A percentile compares a stretch with the other conserved stretches of the same genome.
Conservation (phyloP, 2,888 invertebrate species). For the Drosophila borborema region DNA sequence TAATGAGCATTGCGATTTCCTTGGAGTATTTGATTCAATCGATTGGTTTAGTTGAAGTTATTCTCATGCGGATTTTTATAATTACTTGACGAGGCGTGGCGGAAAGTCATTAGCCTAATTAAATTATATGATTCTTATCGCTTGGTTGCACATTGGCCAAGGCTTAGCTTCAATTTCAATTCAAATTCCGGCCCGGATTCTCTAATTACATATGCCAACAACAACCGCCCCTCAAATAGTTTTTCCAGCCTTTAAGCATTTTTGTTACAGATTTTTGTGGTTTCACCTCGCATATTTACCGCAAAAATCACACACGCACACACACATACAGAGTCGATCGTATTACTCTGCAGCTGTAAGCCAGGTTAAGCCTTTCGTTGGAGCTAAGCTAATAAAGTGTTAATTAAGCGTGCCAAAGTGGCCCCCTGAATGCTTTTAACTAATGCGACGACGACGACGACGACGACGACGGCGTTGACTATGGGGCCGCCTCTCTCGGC, state of each 20-base stretch:
- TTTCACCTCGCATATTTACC: slow-evolving; percentile 63
- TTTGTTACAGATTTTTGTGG: slow-evolving; percentile 69
- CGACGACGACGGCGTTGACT: neutral
- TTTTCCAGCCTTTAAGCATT: slow-evolving; percentile 75
- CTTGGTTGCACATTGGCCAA: slow-evolving; percentile 43
- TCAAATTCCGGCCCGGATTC: slow-evolving; percentile 37
- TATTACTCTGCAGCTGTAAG: slow-evolving; percentile 44
- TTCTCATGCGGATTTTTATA: slow-evolving; percentile 5
- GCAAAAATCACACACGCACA: slow-evolving; percentile 52
- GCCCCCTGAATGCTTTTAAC: slow-evolving; percentile 63
- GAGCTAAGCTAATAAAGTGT: slow-evolving; percentile 74
- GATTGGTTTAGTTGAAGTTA: neutral
- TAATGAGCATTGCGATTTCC: neutral
- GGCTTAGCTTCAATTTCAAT: slow-evolving; percentile 35
- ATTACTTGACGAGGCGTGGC: slow-evolving; percentile 34
- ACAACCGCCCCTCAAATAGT: slow-evolving; percentile 49
- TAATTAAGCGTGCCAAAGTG: slow-evolving; percentile 72
- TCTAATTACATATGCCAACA: slow-evolving; percentile 49
- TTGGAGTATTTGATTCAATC: neutral
- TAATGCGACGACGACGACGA: slow-evolving; percentile 43
- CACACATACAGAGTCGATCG: slow-evolving; percentile 28
- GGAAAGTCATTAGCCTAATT: slow-evolving; percentile 62
- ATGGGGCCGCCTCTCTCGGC: slow-evolving; percentile 17
- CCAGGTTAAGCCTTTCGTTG: slow-evolving; percentile 59
- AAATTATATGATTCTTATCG: slow-evolving; percentile 64